These are phyloP conservation scores for Drosophila rhopaloa DNA, from an alignment of 1,140 invertebrate species.

Conservation along the genomic window DNA sequence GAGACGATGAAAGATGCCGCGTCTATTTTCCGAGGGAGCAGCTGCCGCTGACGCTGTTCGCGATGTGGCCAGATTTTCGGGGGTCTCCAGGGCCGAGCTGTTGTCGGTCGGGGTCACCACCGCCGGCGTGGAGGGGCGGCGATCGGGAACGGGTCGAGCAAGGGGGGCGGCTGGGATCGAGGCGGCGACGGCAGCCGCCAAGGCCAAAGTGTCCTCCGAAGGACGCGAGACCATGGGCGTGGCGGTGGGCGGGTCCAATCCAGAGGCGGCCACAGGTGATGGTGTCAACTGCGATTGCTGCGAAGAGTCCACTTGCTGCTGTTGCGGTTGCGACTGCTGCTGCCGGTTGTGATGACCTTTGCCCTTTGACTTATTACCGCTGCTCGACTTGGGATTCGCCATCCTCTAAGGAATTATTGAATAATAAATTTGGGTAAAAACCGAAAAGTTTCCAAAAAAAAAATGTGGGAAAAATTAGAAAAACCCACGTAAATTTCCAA, in stretches of 20 bases:
- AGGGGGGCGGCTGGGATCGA: conserved; percentile 17
- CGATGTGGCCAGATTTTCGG: neutral
- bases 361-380: neutral
- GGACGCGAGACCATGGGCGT: conserved; percentile 1
- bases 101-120: neutral
- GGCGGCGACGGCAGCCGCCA: conserved; percentile 25
- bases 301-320: neutral
- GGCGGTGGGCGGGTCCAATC: neutral
- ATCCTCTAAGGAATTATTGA: neutral
- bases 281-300: neutral
- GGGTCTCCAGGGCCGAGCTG: neutral
- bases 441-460: neutral
- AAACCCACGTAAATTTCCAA: neutral
- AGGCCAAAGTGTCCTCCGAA: conserved; percentile 23
- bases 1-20: conserved; percentile 13
- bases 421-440: neutral
- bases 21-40: neutral
- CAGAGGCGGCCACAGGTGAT: neutral
- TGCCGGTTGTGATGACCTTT: neutral
- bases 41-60: no score
- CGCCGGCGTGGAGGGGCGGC: neutral
- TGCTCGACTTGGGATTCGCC: conserved; percentile 10
- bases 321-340: neutral
- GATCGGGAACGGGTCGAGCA: neutral
- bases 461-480: neutral